Evolutionary conservation across 2,888 invertebrate genomes (phyloP), one percentile per base, ranked within the genome.

Genomic region (Tetramorium bicarinatum): DNA sequence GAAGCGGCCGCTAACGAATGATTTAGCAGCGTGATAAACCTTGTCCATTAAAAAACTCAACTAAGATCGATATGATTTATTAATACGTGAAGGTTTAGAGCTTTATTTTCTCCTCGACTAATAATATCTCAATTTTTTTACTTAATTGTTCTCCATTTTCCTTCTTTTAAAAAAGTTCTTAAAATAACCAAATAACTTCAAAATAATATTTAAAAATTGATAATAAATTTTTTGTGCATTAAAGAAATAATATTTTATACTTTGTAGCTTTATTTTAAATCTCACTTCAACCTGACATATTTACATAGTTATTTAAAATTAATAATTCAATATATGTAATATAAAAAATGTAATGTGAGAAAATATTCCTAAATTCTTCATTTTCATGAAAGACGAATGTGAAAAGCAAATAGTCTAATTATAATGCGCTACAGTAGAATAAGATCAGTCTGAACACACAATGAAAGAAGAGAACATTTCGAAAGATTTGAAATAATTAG

Each of bases 321-420:
- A 64, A 21, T 13, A 34, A 62, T 18, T 34, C 34, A 21, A 64
- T 6, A 21, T 25, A 15, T 41, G 3, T 67, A 56, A 3, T 47
- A 18, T 13, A 18, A 15, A 61, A 47, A 9, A 61, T 52, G 41
- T 47, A n/a, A 64, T 25, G 15, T 3, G 11, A 2, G 54, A 29
- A 38, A 4, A 67, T 54, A 66, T 54, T 13, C 18, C 29, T 29
- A 54, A 54, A 44, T 56, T 79, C 64, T 64, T 69, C 66, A 62
- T 59, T 74, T 84, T 34, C 79, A 86, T n/a, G 85, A 75, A 79
- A 77, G 87, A 67, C 72, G 74, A 81, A 49, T 64, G 77, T 6
- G 34, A 75, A 56, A 85, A 89, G 87, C 87, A 91, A 91, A n/a
- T 91, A 85, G 87, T 89, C 87, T 82, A 83, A 77, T 87, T 86